A percentile compares a stretch with the other conserved stretches of the same genome.
Conservation (phyloP, 2,888 invertebrate species). For the Caradrina clavipalpis region DNA sequence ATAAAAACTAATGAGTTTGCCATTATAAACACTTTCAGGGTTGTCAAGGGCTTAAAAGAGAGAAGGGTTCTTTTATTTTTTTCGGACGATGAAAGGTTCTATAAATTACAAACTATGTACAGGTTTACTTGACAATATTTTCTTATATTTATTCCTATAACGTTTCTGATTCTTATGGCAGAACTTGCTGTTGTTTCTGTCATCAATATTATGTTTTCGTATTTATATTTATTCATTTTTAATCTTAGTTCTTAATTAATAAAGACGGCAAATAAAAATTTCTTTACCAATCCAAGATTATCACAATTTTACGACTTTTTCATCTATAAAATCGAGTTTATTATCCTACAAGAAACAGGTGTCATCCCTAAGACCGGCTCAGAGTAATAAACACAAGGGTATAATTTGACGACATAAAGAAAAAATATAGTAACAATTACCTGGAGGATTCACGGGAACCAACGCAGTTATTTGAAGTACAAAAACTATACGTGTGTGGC, state of each 20-base stretch:
- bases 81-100: too few relatives aligned
- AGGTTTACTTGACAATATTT: too few relatives aligned
- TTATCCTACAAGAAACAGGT: not conserved
- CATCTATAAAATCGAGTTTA: not conserved
- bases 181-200: too few relatives aligned
- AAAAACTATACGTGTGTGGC: slow-evolving; percentile 66
- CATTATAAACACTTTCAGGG: slow-evolving; percentile 33
- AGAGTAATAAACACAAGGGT: slow-evolving; percentile 57
- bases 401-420: slow-evolving; percentile 81
- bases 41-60: not conserved
- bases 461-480: slow-evolving; percentile 69
- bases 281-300: not conserved
- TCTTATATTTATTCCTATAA: too few relatives aligned
- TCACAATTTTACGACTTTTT: too few relatives aligned
- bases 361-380: slow-evolving; percentile 33
- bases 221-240: too few relatives aligned
- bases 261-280: too few relatives aligned
- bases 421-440: slow-evolving; percentile 76
- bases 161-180: too few relatives aligned
- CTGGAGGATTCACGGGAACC: slow-evolving; percentile 66
- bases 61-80: not conserved
- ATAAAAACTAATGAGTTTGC: slow-evolving; percentile 26
- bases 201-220: too few relatives aligned
- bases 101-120: too few relatives aligned
- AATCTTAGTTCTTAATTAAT: not conserved